phyloP scores from a whole-genome alignment of 1,140 invertebrate species.

The Dysdera silvatica region DNA sequence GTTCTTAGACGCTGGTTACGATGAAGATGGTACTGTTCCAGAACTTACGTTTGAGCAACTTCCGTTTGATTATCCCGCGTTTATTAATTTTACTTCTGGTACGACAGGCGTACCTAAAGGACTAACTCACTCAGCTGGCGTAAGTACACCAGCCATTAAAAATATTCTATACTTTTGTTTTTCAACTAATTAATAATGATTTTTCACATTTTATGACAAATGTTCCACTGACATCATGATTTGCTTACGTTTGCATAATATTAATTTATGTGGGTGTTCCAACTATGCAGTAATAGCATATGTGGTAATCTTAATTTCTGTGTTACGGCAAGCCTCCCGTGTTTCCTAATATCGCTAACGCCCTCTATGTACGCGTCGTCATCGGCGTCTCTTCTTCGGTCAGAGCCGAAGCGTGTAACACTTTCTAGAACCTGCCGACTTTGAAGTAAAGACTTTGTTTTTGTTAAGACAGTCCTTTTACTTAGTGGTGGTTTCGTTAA shows the following conservation, averaged over 20 bases:
- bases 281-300: neutral
- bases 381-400: too few species aligned
- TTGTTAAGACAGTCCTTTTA: too few species aligned
- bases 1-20: slow-evolving; percentile 36
- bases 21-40: slow-evolving; percentile 34
- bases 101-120: slow-evolving; percentile 57
- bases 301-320: neutral
- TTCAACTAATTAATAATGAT: neutral
- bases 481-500: too few species aligned
- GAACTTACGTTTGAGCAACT: slow-evolving; percentile 50
- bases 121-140: slow-evolving; percentile 56
- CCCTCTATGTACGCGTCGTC: too few species aligned
- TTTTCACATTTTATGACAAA: neutral
- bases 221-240: neutral
- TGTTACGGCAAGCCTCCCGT: too few species aligned
- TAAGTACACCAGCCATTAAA: slow-evolving; percentile 36
- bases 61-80: slow-evolving; percentile 55
- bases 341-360: too few species aligned
- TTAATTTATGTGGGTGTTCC: neutral
- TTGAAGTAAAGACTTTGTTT: too few species aligned
- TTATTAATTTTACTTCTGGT: slow-evolving; percentile 55
- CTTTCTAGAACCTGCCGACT: too few species aligned
- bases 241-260: neutral
- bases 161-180: neutral
- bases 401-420: too few species aligned